Conservation (phyloP, 2,888 invertebrate genomes). For the Leptopilina myrica region DNA sequence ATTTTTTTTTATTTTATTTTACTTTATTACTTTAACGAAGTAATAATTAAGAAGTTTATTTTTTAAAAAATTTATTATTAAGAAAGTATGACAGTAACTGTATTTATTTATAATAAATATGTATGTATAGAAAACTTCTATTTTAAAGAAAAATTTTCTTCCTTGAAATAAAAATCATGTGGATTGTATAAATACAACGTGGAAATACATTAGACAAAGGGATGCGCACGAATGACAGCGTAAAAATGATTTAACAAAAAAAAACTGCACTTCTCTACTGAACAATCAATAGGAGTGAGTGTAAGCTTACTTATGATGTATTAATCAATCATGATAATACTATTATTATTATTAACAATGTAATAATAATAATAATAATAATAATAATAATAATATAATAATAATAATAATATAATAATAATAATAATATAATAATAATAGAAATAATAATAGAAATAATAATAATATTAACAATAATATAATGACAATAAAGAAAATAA, state of each 20-base stretch:
- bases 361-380: background rate
- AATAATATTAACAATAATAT: too few species aligned
- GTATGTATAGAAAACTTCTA: too few species aligned
- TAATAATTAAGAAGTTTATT: too few species aligned
- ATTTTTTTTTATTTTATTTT: too few species aligned
- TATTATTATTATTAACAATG: background rate
- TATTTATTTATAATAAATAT: too few species aligned
- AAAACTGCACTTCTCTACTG: slow-evolving; percentile 32
- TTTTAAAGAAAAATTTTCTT: background rate
- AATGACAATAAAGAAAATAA: too few species aligned
- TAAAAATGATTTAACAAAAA: slow-evolving; percentile 4
- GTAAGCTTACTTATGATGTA: slow-evolving; percentile 25
- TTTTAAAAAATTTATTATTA: too few species aligned
- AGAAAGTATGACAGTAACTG: too few species aligned
- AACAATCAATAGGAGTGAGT: slow-evolving; percentile 18
- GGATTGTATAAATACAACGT: slow-evolving; percentile 15
- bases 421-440: too few species aligned
- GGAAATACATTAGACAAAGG: slow-evolving; percentile 4
- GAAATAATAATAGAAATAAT: too few species aligned
- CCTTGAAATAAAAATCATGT: background rate
- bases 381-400: too few species aligned
- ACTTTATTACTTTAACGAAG: too few species aligned
- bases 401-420: background rate
- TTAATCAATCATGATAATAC: background rate
- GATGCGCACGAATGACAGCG: slow-evolving; percentile 24